A percentile compares a stretch with the other conserved stretches of the same genome.
phyloP scores from a whole-genome alignment of 2,797 vertebrate species.

The Argya squamiceps region DNA sequence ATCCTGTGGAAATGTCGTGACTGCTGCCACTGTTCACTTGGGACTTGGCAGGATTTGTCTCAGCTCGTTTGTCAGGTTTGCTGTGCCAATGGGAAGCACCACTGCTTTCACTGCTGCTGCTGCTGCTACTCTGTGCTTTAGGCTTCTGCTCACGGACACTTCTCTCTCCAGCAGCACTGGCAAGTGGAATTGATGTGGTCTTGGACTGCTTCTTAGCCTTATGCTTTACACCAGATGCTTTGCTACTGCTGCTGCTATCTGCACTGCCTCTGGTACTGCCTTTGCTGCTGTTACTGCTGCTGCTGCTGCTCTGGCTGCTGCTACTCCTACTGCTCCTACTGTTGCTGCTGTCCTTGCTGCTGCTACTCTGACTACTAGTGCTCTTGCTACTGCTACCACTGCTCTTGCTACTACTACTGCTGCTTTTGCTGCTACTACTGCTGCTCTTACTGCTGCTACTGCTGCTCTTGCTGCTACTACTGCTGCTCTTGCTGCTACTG shows the following conservation, averaged over 20 bases:
- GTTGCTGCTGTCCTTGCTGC: neutral
- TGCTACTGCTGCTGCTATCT: neutral
- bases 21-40: neutral
- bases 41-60: fast-evolving
- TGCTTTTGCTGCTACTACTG: fast-evolving
- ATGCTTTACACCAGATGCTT: neutral
- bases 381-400: fast-evolving
- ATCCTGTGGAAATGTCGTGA: neutral
- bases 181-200: neutral
- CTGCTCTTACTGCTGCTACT: fast-evolving
- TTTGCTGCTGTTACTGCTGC: neutral
- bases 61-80: neutral
- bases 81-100: neutral
- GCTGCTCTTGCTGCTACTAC: fast-evolving
- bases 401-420: fast-evolving
- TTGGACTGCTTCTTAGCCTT: slow-evolving; percentile 16
- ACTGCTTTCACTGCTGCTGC: neutral
- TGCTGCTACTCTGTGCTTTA: neutral
- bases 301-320: neutral
- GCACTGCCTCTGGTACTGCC: neutral
- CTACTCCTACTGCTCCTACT: neutral
- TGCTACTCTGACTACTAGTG: neutral
- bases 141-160: neutral
- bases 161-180: neutral
- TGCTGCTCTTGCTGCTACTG: fast-evolving